phyloP scores from a whole-genome alignment of 2,888 invertebrate species.

The Parapristionchus giblindavisi region DNA sequence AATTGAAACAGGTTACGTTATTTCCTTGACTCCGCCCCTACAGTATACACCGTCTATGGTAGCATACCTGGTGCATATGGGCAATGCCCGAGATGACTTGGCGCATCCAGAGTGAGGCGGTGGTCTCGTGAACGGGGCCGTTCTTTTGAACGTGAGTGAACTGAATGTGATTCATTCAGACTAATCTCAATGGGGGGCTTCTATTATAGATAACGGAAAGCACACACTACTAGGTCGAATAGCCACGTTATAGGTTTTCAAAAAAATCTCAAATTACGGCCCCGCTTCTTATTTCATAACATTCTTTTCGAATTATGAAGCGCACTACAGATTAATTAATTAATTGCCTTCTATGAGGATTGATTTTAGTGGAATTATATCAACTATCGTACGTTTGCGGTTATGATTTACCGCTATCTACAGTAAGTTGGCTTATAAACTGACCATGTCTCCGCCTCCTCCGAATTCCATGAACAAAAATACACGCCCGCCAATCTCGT shows the following conservation, averaged over 20 bases:
- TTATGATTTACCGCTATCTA: too few species aligned
- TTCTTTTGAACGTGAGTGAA: conserved; percentile 71
- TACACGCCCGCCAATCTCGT: conserved; percentile 48
- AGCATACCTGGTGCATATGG: conserved; percentile 35
- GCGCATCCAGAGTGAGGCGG: conserved; percentile 70
- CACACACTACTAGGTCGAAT: too few species aligned
- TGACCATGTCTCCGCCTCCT: conserved; percentile 70
- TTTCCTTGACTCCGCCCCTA: background rate
- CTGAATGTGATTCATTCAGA: conserved; percentile 47
- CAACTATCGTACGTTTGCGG: too few species aligned
- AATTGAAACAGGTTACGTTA: conserved; percentile 20
- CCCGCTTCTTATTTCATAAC: background rate
- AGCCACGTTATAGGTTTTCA: too few species aligned
- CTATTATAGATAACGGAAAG: too few species aligned
- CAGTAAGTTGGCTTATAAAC: too few species aligned
- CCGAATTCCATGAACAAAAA: conserved; percentile 72
- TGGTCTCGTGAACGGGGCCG: conserved; percentile 70
- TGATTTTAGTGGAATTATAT: too few species aligned
- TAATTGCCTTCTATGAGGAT: too few species aligned
- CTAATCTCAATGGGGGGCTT: too few species aligned
- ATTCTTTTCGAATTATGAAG: too few species aligned
- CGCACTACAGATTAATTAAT: too few species aligned
- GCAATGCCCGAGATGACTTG: conserved; percentile 58
- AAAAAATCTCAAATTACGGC: background rate
- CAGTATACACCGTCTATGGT: too few species aligned